Evolutionary conservation across 2,113 vertebrate species (phyloP), one percentile per base, ranked within the genome.

Genomic region (Petaurus breviceps): DNA sequence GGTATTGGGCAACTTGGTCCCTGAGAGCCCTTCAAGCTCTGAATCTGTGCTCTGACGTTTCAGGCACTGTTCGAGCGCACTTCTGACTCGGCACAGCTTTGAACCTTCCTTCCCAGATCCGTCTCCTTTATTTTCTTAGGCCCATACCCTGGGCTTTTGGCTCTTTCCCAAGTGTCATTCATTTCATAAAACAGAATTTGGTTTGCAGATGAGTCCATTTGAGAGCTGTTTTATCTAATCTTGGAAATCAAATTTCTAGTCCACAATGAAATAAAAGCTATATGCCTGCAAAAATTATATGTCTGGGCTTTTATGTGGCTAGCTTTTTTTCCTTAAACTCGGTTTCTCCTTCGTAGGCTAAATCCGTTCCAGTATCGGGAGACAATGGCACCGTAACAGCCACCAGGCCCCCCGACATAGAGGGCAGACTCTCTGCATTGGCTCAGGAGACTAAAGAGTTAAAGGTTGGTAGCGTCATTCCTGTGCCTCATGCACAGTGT

Each of bases 371-470:
- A 3, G 1, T 51, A 19, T 84, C 91, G 49, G 97, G 96, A 90
- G 98, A 98, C 31, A 97, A 96, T 54, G 51, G 98, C 31, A 68
- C 97, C 28, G 37, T 91, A 54, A 89, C 97, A 43, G 49, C 97
- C 50, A 96, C 96, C 0, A 98, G 97, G 94, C 96, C 96, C 93
- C 95, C 98, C 0, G 99, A 99, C 49, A 11, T 98, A 14, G 99
- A 99, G 96, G 98, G 98, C 92, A 98, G 98, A 53, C 98, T 99
- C 0, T 97, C 98, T 0, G 97, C 97, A 31, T 98, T 99, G 97
- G 97, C 98, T 16, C 98, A 98, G 28, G 99, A 99, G 94, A 98
- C 98, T 0, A 98, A 98, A 97, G 99, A 98, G 92, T 96, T 99
- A 91, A 99, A 99, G 99, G 99, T 99, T 68, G 19, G 96, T 97